These are phyloP conservation scores for Trichonephila clavipes DNA, from an alignment of 1,140 invertebrate genomes.

Conservation along the genomic window DNA sequence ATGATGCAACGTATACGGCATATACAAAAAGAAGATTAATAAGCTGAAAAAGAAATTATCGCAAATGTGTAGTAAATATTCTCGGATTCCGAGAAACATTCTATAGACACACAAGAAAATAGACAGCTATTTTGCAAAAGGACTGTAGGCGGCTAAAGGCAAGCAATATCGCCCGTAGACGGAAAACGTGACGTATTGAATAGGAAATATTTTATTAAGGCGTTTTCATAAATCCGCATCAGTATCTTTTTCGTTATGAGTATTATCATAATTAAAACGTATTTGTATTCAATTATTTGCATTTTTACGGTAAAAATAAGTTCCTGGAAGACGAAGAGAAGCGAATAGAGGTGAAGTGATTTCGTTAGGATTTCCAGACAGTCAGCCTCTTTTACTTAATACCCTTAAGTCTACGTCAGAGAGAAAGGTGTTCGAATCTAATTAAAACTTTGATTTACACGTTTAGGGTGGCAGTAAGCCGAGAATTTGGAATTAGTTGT, in stretches of 20 bases:
- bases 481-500: too few relatives aligned
- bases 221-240: background rate
- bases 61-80: background rate
- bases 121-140: background rate
- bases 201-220: background rate
- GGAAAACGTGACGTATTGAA: background rate
- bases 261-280: slow-evolving; percentile 2
- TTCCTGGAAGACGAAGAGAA: too few relatives aligned
- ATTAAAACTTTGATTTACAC: too few relatives aligned
- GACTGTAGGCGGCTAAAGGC: background rate
- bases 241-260: background rate
- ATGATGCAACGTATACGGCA: background rate
- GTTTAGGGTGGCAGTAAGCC: too few relatives aligned
- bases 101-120: background rate
- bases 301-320: background rate
- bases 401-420: too few relatives aligned
- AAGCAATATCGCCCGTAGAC: background rate
- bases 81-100: background rate
- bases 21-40: background rate
- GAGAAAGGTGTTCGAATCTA: too few relatives aligned
- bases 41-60: background rate
- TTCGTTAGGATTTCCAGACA: too few relatives aligned
- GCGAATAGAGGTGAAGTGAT: too few relatives aligned
- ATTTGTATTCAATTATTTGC: background rate
- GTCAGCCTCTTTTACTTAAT: too few relatives aligned